phyloP scores from a whole-genome alignment of 2,888 invertebrate species.

The Omphaloscelis lunosa region DNA sequence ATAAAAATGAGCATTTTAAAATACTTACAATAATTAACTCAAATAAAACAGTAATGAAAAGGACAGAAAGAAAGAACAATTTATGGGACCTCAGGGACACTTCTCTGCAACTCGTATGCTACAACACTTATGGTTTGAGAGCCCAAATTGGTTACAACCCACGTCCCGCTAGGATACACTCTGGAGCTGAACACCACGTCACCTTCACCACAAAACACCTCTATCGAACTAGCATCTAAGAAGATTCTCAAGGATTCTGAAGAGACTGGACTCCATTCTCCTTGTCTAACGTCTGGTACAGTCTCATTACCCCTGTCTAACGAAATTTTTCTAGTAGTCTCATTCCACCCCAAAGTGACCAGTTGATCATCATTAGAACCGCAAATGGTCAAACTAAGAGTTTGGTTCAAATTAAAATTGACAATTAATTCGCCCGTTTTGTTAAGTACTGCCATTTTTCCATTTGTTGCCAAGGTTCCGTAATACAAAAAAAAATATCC shows the following conservation, averaged over 20 bases:
- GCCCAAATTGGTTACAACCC: conserved; percentile 80
- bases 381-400: conserved; percentile 75
- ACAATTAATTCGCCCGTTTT: conserved; percentile 82
- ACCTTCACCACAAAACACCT: conserved; percentile 86
- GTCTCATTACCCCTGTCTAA: conserved; percentile 75
- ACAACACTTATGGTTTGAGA: conserved; percentile 72
- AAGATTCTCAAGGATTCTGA: conserved; percentile 79
- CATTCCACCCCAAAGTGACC: conserved; percentile 76
- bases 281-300: conserved; percentile 76
- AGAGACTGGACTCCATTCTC: conserved; percentile 78
- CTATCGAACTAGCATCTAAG: conserved; percentile 84
- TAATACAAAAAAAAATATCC: too few relatives aligned
- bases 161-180: conserved; percentile 81
- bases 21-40: not conserved
- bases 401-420: conserved; percentile 70
- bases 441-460: conserved; percentile 51
- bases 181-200: conserved; percentile 85
- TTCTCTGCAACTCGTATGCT: conserved; percentile 76
- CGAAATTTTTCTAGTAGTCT: conserved; percentile 72
- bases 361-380: conserved; percentile 77
- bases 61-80: not conserved
- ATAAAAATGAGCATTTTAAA: not conserved
- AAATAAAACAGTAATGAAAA: not conserved
- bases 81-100: conserved; percentile 74
- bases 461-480: conserved; percentile 63